Evolutionary conservation across 2,797 vertebrate species (phyloP), one percentile per base, ranked within the genome.

Genomic region (Melanogrammus aeglefinus): DNA sequence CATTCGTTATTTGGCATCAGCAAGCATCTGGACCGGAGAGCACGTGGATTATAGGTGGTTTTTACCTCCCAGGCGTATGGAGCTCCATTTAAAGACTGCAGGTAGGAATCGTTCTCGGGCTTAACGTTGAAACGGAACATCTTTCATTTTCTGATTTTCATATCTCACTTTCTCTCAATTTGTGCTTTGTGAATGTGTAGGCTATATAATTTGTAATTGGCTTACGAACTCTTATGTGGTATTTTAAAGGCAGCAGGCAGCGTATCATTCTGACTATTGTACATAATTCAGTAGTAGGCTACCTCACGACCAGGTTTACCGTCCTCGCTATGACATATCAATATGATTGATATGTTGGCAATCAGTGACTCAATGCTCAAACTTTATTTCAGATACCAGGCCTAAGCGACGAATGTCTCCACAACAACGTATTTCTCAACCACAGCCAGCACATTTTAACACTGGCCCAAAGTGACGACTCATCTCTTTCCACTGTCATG

Each of bases 401-500:
- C 18, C 72, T 76, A n/a, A n/a, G 36, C 74, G 75, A 75, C 33
- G 10, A 75, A 78, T 80, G 71, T 72, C 78, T 39, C 70, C 75
- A 14, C n/a, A n/a, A 16, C 27, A 77, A 75, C 76, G 76, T 80
- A 73, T 83, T 76, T n/a, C 77, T 7, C 75, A 72, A 31, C 73
- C 18, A 69, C 75, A 24, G 57, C 47, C 75, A 63, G 57, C 47
- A 18, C 38, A 21, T 75, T 33, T 4, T 72, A 69, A 81, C 76
- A 75, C 27, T 35, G 57, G 69, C 69, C 77, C 1, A 81, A 82
- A n/a, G 79, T 89, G 83, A 88, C 12, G 3, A 29, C 4, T 44
- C 51, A 35, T 6, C 4, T 75, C 66, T n/a, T 72, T 1, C 74
- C 14, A 27, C 44, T 75, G 73, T 24, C n/a, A 99, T 99, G 98